phyloP scores from a whole-genome alignment of 2,888 invertebrate species.

The Ceramica pisi region DNA sequence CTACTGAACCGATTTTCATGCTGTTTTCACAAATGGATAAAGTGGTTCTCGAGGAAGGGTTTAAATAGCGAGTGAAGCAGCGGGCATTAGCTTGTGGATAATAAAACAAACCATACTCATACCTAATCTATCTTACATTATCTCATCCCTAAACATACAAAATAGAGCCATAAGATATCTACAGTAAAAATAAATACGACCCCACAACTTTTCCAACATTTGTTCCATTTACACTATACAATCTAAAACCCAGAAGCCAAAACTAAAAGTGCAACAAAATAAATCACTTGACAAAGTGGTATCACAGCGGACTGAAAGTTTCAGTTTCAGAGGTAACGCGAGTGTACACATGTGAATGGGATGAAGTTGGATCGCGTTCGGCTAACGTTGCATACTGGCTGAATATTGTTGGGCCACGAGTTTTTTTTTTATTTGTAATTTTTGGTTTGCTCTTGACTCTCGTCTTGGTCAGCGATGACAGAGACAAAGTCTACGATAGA shows the following conservation, averaged over 20 bases:
- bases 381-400: slow-evolving; percentile 18
- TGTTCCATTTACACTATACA: slow-evolving; percentile 6
- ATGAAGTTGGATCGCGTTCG: slow-evolving; percentile 50
- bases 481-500: too few species aligned
- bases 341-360: slow-evolving; percentile 55
- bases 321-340: slow-evolving; percentile 18
- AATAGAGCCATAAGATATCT: neutral
- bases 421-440: too few species aligned
- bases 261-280: slow-evolving; percentile 33
- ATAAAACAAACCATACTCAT: too few species aligned
- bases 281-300: slow-evolving; percentile 48
- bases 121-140: too few species aligned
- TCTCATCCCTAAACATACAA: neutral
- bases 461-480: too few species aligned
- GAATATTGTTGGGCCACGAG: slow-evolving; percentile 17
- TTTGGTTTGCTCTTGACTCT: too few species aligned
- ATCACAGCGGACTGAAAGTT: slow-evolving; percentile 17
- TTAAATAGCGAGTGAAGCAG: too few species aligned
- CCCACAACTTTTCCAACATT: neutral
- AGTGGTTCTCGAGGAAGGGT: too few species aligned
- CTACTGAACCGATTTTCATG: too few species aligned
- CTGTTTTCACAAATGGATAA: too few species aligned
- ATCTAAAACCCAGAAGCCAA: slow-evolving; percentile 18
- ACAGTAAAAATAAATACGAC: neutral
- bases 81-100: too few species aligned